A percentile compares a stretch with the other conserved stretches of the same genome.
These are phyloP conservation scores for Callospermophilus lateralis DNA, from an alignment of 2,113 vertebrate genomes.

Conservation along the genomic window DNA sequence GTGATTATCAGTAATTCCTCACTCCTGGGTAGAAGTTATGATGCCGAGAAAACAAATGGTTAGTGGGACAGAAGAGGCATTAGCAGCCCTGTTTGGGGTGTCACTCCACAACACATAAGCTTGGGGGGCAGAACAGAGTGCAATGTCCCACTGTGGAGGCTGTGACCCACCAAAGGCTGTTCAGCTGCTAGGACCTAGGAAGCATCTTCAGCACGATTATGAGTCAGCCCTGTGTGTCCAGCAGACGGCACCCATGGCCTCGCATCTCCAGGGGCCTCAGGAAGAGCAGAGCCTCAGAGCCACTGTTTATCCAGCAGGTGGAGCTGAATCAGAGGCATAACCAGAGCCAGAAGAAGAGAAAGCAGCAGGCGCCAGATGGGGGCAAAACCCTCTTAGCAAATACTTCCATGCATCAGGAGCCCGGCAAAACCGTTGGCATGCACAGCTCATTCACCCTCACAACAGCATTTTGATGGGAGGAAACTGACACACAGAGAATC, in stretches of 20 bases:
- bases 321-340: neutral
- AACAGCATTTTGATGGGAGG: neutral
- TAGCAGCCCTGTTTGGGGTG: neutral
- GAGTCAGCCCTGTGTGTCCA: too few species aligned
- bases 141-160: neutral
- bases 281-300: fast-evolving
- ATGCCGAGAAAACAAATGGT: too few species aligned
- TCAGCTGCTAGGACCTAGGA: neutral
- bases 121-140: neutral
- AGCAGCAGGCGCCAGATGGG: fast-evolving
- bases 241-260: neutral
- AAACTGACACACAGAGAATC: neutral
- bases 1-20: too few species aligned
- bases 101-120: neutral
- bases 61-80: neutral
- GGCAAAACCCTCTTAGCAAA: neutral
- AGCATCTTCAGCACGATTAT: fast-evolving
- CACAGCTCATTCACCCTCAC: neutral
- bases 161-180: neutral
- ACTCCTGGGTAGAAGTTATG: neutral
- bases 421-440: neutral
- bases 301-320: fast-evolving
- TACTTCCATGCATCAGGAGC: neutral
- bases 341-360: neutral
- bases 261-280: neutral